Conservation (phyloP, 1,140 invertebrate genomes). For the Latrodectus geometricus region DNA sequence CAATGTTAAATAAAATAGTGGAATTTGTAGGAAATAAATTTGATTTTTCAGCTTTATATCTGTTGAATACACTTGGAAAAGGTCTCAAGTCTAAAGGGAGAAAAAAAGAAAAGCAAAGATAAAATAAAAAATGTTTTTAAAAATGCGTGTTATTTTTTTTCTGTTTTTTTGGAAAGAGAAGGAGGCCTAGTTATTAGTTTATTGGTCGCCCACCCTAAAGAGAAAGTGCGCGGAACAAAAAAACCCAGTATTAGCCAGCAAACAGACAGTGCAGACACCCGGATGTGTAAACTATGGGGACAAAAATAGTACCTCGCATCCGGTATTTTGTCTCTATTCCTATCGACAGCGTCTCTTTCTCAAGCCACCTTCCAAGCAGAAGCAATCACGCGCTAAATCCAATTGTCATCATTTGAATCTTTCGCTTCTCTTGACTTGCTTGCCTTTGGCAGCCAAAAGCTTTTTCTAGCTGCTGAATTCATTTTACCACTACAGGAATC, state of each 20-base stretch:
- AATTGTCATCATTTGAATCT: conserved; percentile 27
- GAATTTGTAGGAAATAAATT: no score
- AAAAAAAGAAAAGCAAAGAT: no score
- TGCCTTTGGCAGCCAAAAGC: not conserved
- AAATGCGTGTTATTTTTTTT: not conserved
- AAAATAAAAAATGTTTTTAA: no score
- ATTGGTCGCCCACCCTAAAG: conserved; percentile 11
- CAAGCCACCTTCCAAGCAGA: conserved; percentile 7
- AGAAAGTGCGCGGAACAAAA: not conserved
- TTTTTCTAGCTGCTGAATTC: no score
- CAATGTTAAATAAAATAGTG: no score
- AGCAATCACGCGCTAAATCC: conserved; percentile 45
- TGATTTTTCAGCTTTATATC: no score
- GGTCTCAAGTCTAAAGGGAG: no score
- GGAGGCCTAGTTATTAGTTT: conserved; percentile 27
- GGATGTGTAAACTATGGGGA: conserved; percentile 58
- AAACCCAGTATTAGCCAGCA: conserved; percentile 7
- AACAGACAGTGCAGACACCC: conserved; percentile 40
- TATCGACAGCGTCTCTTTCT: conserved; percentile 4
- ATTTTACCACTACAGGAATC: no score
- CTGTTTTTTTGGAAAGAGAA: not conserved
- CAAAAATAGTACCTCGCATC: conserved; percentile 51
- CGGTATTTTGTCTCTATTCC: conserved; percentile 46
- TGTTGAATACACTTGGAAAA: no score
- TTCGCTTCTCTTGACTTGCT: not conserved